Evolutionary conservation across 2,888 invertebrate genomes (phyloP), one percentile per base, ranked within the genome.

Genomic region (Electrophaes corylata): DNA sequence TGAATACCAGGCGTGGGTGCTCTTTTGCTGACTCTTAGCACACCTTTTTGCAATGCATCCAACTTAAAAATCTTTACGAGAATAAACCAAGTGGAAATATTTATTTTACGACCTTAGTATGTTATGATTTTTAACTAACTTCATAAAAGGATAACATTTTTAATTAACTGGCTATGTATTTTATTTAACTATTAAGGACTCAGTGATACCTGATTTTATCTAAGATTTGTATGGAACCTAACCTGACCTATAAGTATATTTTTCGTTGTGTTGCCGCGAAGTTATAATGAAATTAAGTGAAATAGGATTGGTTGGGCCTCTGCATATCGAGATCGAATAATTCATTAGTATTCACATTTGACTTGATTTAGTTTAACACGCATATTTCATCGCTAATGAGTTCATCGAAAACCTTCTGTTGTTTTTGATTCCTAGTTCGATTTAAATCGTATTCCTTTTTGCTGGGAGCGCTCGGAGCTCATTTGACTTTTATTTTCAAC

Each of bases 401-500:
- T 72, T 71, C 62, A 61, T 66, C 60, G 57, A 60, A 64, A 69
- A 65, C 61, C 12, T 39, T 73, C 41, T 71, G 65, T 76, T 65
- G 67, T 55, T 61, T 70, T 66, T 70, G 69, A 72, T 73, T 72
- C 62, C 71, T 61, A 71, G 67, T 70, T 73, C 72, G 66, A 75
- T 78, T 73, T 73, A 71, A 73, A 66, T 65, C 60, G 56, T 51
- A 65, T 72, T 70, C 60, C 59, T 68, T 78, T 76, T 71, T 72
- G 71, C 68, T 78, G 64, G 54, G 35, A 49, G 41, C 57, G 69
- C 71, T 67, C 65, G 72, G 64, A 65, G 72, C 70, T 72, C 69
- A 70, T 77, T 79, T 69, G 69, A 69, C 67, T 80, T 82, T 83
- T 81, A 75, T 80, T 82, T 84, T 79, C 59, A 67, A 73, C 70